Percentiles rank a stretch among this genome's conserved stretches.
These are phyloP conservation scores for Amphipoea oculea DNA, from an alignment of 2,888 invertebrate genomes.

Conservation along the genomic window DNA sequence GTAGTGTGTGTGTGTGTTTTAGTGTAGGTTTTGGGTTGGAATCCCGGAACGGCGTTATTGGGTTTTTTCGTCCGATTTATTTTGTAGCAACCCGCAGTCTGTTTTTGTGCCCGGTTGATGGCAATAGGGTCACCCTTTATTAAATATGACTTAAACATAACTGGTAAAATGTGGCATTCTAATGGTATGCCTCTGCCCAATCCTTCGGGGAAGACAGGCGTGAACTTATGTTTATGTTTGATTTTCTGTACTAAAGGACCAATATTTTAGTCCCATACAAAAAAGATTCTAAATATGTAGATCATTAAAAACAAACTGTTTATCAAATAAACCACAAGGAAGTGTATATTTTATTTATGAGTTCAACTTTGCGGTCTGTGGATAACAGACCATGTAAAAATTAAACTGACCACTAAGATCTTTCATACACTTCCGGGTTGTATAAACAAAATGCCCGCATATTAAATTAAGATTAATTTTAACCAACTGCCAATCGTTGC, in stretches of 20 bases:
- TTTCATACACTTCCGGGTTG: constrained; percentile 41
- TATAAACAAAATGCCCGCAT: constrained; percentile 31
- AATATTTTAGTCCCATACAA: neutral
- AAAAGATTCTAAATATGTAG: neutral
- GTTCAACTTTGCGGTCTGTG: constrained; percentile 49
- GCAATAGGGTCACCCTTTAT: neutral
- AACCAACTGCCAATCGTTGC: too few species aligned
- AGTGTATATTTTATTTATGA: constrained; percentile 38
- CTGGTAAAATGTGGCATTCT: too few species aligned
- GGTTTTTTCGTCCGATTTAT: too few species aligned
- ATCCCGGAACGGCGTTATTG: neutral
- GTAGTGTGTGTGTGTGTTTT: too few species aligned
- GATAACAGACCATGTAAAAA: constrained; percentile 67
- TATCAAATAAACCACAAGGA: constrained; percentile 59
- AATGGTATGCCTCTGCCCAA: neutral
- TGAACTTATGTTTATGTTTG: neutral
- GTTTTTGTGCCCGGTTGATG: neutral
- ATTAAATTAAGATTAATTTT: constrained; percentile 3
- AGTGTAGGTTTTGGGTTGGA: too few species aligned
- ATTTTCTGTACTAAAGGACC: neutral
- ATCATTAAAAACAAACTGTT: constrained; percentile 24
- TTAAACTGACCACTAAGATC: constrained; percentile 49
- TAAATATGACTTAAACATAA: too few species aligned
- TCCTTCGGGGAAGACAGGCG: neutral
- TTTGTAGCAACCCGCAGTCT: neutral